phyloP scores from a whole-genome alignment of 2,888 invertebrate genomes.

The Ectemnius lituratus region DNA sequence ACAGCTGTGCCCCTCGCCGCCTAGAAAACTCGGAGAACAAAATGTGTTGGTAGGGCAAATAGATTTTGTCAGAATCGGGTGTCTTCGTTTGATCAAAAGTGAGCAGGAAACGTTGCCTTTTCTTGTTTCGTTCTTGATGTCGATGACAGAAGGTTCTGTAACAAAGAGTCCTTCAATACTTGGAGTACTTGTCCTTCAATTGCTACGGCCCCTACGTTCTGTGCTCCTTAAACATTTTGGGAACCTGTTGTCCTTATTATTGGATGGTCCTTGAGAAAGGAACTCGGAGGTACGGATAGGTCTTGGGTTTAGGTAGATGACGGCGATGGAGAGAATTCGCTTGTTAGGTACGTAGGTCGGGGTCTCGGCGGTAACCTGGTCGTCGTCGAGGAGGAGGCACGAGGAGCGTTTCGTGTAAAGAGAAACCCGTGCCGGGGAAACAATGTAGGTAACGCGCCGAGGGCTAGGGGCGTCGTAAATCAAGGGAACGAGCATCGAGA shows the following conservation, averaged over 20 bases:
- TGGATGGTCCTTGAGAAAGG: too few species aligned
- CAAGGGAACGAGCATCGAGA: conserved; percentile 74
- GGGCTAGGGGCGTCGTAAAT: conserved; percentile 74
- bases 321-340: conserved; percentile 25
- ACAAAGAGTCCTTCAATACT: too few species aligned
- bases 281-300: too few species aligned
- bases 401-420: conserved; percentile 56
- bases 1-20: conserved; percentile 49
- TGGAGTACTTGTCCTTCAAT: too few species aligned
- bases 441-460: conserved; percentile 69
- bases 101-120: too few species aligned
- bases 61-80: background rate
- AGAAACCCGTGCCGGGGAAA: conserved; percentile 61
- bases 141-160: too few species aligned
- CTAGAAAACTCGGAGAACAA: conserved; percentile 23
- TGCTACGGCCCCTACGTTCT: too few species aligned
- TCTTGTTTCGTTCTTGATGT: too few species aligned
- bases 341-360: conserved; percentile 44
- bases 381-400: conserved; percentile 30
- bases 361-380: conserved; percentile 33
- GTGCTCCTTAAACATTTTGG: too few species aligned
- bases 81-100: background rate
- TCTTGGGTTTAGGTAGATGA: too few species aligned
- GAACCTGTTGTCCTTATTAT: too few species aligned
- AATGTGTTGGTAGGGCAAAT: conserved; percentile 7